A percentile compares a stretch with the other conserved stretches of the same genome.
Conservation (phyloP, 2,888 invertebrate genomes). For the Apocheima hispidaria region DNA sequence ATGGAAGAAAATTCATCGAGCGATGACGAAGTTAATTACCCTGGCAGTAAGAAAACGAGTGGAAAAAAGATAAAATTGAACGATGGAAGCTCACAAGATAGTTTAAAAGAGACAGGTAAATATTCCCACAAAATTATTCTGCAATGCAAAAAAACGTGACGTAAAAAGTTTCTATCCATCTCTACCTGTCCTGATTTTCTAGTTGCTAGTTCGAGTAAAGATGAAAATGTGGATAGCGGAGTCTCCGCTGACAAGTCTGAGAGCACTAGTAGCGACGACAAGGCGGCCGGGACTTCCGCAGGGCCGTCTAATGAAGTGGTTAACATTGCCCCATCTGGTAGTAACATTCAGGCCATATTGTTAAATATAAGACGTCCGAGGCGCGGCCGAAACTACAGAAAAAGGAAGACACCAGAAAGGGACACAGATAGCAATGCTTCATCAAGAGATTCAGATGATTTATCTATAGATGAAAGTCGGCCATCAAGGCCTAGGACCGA, state of each 20-base stretch:
- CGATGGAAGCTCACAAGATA: constrained; percentile 80
- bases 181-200: constrained; percentile 55
- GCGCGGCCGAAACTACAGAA: constrained; percentile 72
- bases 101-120: constrained; percentile 70
- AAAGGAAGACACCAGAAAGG: constrained; percentile 73
- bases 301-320: constrained; percentile 73
- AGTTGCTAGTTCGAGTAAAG: constrained; percentile 58
- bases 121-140: constrained; percentile 1
- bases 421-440: constrained; percentile 74
- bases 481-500: constrained; percentile 45
- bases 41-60: constrained; percentile 65
- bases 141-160: constrained; percentile 51
- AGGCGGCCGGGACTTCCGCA: constrained; percentile 53
- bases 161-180: constrained; percentile 58
- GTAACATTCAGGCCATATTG: constrained; percentile 70
- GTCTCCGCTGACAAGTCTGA: constrained; percentile 81
- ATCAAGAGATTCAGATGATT: constrained; percentile 76
- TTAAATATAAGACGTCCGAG: constrained; percentile 68
- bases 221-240: constrained; percentile 80
- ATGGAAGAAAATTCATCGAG: constrained; percentile 79
- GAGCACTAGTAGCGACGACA: constrained; percentile 77
- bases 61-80: constrained; percentile 80
- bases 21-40: constrained; percentile 75
- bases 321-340: constrained; percentile 70
- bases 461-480: constrained; percentile 62